These are phyloP conservation scores for Coranthus polyacanthus DNA, from an alignment of 2,797 vertebrate genomes.

Conservation along the genomic window DNA sequence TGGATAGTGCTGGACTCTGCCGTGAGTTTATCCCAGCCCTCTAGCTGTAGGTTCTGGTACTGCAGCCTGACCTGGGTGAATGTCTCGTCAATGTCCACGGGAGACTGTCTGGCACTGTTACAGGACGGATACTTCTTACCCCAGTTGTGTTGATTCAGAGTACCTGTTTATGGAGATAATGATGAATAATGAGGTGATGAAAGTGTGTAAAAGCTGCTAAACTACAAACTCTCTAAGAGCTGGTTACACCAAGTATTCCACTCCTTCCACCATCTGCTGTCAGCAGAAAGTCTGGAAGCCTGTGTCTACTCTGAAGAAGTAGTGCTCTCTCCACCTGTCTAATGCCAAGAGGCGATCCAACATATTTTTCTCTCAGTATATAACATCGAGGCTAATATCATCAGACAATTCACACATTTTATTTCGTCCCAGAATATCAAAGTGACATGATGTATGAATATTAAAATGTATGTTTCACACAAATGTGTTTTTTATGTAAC, in stretches of 20 bases:
- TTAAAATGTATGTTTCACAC: too few species aligned
- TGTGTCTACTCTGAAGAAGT: not conserved
- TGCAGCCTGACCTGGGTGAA: conserved; percentile 93
- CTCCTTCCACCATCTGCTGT: not conserved
- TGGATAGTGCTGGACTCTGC: conserved; percentile 83
- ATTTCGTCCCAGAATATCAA: too few species aligned
- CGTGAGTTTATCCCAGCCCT: conserved; percentile 86
- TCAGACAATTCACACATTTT: too few species aligned
- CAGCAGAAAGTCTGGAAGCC: not conserved
- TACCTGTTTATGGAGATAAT: conserved; percentile 79
- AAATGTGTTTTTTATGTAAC: too few species aligned
- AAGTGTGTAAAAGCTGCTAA: conserved; percentile 1
- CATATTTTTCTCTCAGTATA: not conserved
- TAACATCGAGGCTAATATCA: too few species aligned
- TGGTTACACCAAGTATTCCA: too few species aligned
- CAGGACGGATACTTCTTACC: conserved; percentile 92
- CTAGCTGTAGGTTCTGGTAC: conserved; percentile 92
- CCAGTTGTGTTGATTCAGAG: conserved; percentile 92
- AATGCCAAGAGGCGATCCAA: not conserved
- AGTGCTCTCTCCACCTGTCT: not conserved
- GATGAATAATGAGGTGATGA: not conserved
- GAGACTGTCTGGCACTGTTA: conserved; percentile 92
- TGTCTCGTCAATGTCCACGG: conserved; percentile 95
- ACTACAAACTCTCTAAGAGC: not conserved
- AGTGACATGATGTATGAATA: too few species aligned